phyloP scores from a whole-genome alignment of 2,888 invertebrate species.

The Cryptus armator region DNA sequence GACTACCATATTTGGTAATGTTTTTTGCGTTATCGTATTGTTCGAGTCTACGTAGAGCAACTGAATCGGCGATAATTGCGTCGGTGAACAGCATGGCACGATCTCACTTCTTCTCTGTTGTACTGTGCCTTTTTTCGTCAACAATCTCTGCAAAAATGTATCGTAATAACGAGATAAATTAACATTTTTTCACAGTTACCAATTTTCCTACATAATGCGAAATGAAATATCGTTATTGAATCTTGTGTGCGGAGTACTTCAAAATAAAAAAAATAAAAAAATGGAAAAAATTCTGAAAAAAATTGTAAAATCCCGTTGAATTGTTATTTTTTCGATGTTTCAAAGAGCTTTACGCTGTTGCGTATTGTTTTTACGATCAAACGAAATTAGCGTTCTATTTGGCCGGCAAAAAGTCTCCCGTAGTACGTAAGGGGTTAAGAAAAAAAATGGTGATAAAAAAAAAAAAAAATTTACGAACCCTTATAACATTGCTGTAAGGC shows the following conservation, averaged over 20 bases:
- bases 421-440: no score
- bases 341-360: no score
- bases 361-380: no score
- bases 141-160: slow-evolving; percentile 87
- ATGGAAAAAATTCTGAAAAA: not conserved
- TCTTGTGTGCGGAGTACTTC: no score
- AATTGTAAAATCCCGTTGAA: no score
- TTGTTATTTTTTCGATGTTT: no score
- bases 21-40: slow-evolving; percentile 91
- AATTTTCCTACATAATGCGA: no score
- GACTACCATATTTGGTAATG: slow-evolving; percentile 96
- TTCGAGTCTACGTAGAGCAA: slow-evolving; percentile 93
- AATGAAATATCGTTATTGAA: no score
- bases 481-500: slow-evolving; percentile 91
- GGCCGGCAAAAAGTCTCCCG: no score
- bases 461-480: slow-evolving; percentile 87
- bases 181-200: no score
- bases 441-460: not conserved
- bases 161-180: not conserved
- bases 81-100: slow-evolving; percentile 95
- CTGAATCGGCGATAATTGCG: slow-evolving; percentile 92
- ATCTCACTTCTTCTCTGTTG: slow-evolving; percentile 86
- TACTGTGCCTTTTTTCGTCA: slow-evolving; percentile 87
- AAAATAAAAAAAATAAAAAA: no score
- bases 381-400: no score